These are phyloP conservation scores for Oxygymnocypris stewartii DNA, from an alignment of 2,113 vertebrate genomes.

Conservation along the genomic window DNA sequence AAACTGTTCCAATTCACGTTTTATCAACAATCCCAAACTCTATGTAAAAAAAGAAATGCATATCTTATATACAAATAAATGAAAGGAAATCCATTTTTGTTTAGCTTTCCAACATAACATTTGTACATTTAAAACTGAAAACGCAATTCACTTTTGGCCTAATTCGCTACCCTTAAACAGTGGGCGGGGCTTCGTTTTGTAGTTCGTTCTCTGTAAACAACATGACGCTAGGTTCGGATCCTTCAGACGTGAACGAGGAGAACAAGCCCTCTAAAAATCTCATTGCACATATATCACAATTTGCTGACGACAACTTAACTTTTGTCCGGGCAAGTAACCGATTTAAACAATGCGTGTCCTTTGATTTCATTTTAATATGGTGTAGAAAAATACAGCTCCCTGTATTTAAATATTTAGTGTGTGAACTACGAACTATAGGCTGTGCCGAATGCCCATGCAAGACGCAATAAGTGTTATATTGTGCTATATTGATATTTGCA, in stretches of 20 bases:
- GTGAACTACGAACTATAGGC: not conserved
- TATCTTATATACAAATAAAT: slow-evolving; percentile 62
- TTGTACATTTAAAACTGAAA: not conserved
- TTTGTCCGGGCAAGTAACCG: slow-evolving; percentile 71
- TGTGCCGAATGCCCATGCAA: not conserved
- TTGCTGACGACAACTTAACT: slow-evolving; percentile 72
- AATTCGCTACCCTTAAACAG: not conserved
- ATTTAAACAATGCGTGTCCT: not conserved
- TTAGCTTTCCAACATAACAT: not conserved
- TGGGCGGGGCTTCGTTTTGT: slow-evolving; percentile 58
- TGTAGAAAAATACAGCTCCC: not conserved
- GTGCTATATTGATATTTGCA: not conserved
- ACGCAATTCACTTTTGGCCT: not conserved
- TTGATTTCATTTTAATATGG: not conserved
- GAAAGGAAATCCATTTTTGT: not conserved
- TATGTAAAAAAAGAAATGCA: slow-evolving; percentile 50
- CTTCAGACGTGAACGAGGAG: slow-evolving; percentile 38
- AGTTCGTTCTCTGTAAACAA: slow-evolving; percentile 69
- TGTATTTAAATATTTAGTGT: not conserved
- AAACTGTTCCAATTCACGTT: slow-evolving; percentile 46
- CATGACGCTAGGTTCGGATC: slow-evolving; percentile 63
- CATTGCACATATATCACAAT: slow-evolving; percentile 66
- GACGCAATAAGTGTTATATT: not conserved
- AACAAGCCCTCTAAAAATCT: slow-evolving; percentile 57
- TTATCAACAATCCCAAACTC: slow-evolving; percentile 52